These are phyloP conservation scores for Andricus curvator DNA, from an alignment of 2,888 invertebrate species.

Conservation along the genomic window DNA sequence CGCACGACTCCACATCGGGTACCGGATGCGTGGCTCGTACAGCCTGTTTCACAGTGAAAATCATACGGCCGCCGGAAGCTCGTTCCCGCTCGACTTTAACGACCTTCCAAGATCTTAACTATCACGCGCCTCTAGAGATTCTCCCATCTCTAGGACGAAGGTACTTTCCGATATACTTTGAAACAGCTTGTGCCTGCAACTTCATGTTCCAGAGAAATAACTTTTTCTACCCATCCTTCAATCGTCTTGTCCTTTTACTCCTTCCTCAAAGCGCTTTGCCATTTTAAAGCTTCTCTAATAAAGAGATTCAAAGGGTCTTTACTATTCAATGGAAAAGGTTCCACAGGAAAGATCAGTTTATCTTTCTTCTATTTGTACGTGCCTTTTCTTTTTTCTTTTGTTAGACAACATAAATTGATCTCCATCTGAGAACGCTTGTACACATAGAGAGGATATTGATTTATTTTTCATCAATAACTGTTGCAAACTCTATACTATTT, in stretches of 20 bases:
- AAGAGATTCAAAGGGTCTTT: neutral
- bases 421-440: no score
- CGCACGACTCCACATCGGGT: slow-evolving; percentile 15
- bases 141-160: slow-evolving; percentile 12
- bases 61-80: slow-evolving; percentile 43
- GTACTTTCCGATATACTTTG: slow-evolving; percentile 52
- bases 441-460: no score
- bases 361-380: neutral
- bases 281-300: neutral
- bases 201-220: neutral
- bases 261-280: neutral
- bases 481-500: no score
- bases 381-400: neutral
- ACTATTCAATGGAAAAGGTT: neutral
- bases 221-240: neutral
- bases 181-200: neutral
- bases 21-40: slow-evolving; percentile 15
- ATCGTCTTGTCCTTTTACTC: neutral
- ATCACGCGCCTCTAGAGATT: slow-evolving; percentile 26
- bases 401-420: neutral
- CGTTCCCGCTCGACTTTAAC: slow-evolving; percentile 36
- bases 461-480: no score
- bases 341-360: neutral
- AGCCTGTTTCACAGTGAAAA: slow-evolving; percentile 40
- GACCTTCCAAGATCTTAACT: slow-evolving; percentile 37